Evolutionary conservation across 2,888 invertebrate genomes (phyloP), one percentile per base, ranked within the genome.

Genomic region (Isoperla grammatica): DNA sequence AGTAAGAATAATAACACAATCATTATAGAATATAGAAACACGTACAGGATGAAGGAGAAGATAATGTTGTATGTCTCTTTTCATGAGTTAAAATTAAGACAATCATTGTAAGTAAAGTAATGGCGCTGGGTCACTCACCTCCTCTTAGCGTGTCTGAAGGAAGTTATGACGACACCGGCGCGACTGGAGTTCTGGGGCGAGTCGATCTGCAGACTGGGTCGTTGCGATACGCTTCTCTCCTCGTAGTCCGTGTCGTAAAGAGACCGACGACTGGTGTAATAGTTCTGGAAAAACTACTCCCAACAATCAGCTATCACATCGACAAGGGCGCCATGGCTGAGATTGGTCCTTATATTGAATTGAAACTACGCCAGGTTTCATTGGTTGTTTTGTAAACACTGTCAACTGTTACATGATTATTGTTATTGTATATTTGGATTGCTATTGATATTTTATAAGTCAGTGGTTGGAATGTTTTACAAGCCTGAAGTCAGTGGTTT

Each of bases 111-210:
- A 19, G 39, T 37, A 13, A 37, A 67, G 65, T 8, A 48, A n/a
- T n/a, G 9, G 17, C 50, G 57, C n/a, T 49, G 20, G 11, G 45
- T 15, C 45, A 69, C 71, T 67, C 72, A 92, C 90, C 94, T 87
- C 73, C 95, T 76, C 69, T 92, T 90, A 12, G 93, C 91, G 71
- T 91, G 88, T 54, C 93, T 78, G 69, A 89, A 92, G 2, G 93
- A 93, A 1, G 94, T 94, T 59, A 95, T 91, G 56, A 94, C 93
- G 6, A 93, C 92, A 0, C 94, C 94, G 1, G 90, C 91, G 74
- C 89, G 89, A 65, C 81, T 80, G n/a, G 79, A 77, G 68, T 80
- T 79, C 65, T 78, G 78, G 0, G 80, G 78, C 1, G 79, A 78
- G 67, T 83, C 82, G 59, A 79, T 79, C 68, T 82, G 82, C 69